phyloP scores from a whole-genome alignment of 2,797 vertebrate genomes.

The Benthosema pterotum region DNA sequence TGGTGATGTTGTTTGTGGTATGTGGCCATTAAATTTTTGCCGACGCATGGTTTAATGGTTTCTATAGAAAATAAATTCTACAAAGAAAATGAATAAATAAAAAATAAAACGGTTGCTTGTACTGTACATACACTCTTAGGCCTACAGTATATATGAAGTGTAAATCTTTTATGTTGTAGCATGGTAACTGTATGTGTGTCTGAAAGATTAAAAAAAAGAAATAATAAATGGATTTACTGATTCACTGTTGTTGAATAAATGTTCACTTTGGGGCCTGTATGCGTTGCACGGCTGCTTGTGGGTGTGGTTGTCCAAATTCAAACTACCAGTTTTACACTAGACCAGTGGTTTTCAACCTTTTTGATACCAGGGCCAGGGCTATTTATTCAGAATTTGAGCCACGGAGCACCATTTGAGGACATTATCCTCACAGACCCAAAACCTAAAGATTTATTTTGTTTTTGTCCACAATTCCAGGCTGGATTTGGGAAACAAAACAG shows the following conservation, averaged over 20 bases:
- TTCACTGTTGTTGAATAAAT: constrained; percentile 98
- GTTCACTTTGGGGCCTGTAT: constrained; percentile 85
- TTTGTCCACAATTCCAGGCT: too few species aligned
- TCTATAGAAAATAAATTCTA: too few species aligned
- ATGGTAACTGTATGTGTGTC: constrained; percentile 91
- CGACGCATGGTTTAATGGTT: constrained; percentile 84
- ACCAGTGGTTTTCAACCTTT: too few species aligned
- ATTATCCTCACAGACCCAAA: too few species aligned
- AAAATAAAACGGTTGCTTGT: constrained; percentile 71
- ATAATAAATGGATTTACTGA: constrained; percentile 90
- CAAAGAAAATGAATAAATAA: constrained; percentile 27
- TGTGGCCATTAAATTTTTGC: constrained; percentile 83
- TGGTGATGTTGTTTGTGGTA: constrained; percentile 77
- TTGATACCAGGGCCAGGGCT: too few species aligned
- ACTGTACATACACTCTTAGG: constrained; percentile 83
- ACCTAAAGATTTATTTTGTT: too few species aligned
- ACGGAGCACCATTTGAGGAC: too few species aligned
- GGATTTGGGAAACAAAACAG: too few species aligned
- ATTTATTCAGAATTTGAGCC: too few species aligned
- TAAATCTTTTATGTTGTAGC: constrained; percentile 87
- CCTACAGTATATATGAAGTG: constrained; percentile 71
- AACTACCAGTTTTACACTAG: too few species aligned
- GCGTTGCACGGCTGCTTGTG: constrained; percentile 16
- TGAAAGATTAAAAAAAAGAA: constrained; percentile 87
- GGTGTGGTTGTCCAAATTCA: constrained; percentile 10